Evolutionary conservation across 1,140 invertebrate species (phyloP).

Genomic region (Drosophila mayri): DNA sequence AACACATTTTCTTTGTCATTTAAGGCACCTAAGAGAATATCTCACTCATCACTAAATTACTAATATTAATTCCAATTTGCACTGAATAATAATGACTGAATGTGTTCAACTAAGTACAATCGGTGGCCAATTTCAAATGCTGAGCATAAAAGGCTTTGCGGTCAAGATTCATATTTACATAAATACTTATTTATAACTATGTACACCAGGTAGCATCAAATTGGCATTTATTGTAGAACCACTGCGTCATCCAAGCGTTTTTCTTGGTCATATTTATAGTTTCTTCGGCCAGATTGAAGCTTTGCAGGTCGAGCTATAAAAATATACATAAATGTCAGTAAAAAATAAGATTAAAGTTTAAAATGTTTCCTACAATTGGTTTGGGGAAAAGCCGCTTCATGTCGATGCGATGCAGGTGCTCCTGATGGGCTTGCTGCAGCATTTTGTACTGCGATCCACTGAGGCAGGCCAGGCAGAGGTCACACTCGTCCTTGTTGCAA

Average conservation of each 20-base stretch:
- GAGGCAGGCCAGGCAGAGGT: slow-evolving; percentile 92
- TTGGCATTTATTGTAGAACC: slow-evolving; percentile 78
- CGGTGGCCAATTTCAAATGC: slow-evolving; percentile 32
- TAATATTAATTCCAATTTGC: slow-evolving; percentile 5
- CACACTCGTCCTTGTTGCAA: slow-evolving; percentile 90
- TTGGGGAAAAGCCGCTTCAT: slow-evolving; percentile 93
- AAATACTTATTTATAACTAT: background rate
- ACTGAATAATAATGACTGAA: slow-evolving; percentile 13
- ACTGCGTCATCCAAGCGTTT: slow-evolving; percentile 70
- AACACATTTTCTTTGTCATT: slow-evolving; percentile 3
- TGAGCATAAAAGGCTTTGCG: slow-evolving; percentile 14
- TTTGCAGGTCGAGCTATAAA: slow-evolving; percentile 46
- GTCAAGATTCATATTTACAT: slow-evolving; percentile 13
- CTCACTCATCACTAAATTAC: background rate
- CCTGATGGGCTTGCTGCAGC: slow-evolving; percentile 90
- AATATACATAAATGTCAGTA: background rate
- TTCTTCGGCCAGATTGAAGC: slow-evolving; percentile 54
- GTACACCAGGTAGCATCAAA: slow-evolving; percentile 72
- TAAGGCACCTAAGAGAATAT: slow-evolving; percentile 6
- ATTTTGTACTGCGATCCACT: slow-evolving; percentile 86
- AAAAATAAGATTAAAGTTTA: background rate
- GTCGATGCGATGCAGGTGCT: slow-evolving; percentile 92
- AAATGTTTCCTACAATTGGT: slow-evolving; percentile 87
- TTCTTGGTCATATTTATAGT: slow-evolving; percentile 51
- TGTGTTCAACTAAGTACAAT: slow-evolving; percentile 22